Conservation (phyloP, 2,113 vertebrate species). For the Ceyx melanurus region DNA sequence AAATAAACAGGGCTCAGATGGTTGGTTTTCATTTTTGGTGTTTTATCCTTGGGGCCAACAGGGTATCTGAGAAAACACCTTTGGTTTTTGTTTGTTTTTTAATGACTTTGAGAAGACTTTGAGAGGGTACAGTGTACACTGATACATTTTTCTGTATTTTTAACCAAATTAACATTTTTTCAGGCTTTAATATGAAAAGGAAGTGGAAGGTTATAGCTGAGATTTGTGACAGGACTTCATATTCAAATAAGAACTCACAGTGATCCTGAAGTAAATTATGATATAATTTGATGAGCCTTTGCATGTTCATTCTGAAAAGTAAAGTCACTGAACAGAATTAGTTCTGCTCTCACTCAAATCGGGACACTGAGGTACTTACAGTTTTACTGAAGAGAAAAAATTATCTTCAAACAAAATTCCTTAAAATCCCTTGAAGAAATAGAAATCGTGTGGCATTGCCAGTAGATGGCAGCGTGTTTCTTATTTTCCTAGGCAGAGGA, state of each 20-base stretch:
- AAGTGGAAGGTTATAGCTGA: background rate
- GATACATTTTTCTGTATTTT: background rate
- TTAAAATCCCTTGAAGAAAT: background rate
- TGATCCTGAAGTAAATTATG: background rate
- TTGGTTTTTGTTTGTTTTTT: background rate
- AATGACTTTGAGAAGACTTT: background rate
- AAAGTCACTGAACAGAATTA: too few relatives aligned
- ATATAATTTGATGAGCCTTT: background rate
- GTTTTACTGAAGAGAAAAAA: background rate
- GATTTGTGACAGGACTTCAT: background rate
- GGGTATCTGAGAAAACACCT: background rate
- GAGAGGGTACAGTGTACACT: background rate
- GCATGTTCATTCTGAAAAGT: background rate
- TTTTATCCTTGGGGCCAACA: background rate
- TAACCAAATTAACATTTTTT: background rate
- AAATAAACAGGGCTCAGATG: background rate
- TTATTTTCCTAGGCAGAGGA: background rate
- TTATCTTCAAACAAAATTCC: background rate
- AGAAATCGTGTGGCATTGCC: background rate
- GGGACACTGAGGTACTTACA: background rate
- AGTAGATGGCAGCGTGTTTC: slow-evolving; percentile 61
- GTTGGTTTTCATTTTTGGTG: background rate
- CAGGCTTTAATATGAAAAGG: background rate
- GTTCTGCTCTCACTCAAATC: too few relatives aligned
- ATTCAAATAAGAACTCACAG: background rate